Evolutionary conservation across 2,888 invertebrate species (phyloP), one percentile per base, ranked within the genome.

Genomic region (Sericinus montela): DNA sequence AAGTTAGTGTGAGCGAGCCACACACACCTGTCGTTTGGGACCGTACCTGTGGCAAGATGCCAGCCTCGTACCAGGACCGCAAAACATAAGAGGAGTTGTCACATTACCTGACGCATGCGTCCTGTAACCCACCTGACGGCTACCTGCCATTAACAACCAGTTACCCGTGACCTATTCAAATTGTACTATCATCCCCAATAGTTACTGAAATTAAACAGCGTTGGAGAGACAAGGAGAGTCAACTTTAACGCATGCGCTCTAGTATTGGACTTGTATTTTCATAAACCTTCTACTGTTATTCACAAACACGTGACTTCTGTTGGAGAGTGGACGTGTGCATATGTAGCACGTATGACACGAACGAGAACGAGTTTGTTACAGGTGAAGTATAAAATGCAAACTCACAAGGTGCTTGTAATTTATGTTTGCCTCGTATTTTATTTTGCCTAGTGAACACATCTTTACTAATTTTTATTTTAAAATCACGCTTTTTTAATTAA

Each of bases 11-110:
- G 60, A 73, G 75, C 70, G 78, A 75, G 63, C 63, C 67, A 52
- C 63, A 59, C 10, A 64, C 79, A 81, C 81, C 79, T 80, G 80
- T 61, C 62, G 62, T 73, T 78, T 73, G 77, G 77, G 73, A 82
- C 78, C 80, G 67, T 89, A 89, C 89, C 89, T 89, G 89, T 89
- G 89, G 89, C 89, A 89, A 79, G 65, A 75, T 89, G 89, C 89
- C 89, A 89, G 87, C 78, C 86, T 73, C 63, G 72, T 86, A 89
- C 86, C 75, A 87, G 86, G 88, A 59, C 53, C 60, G 48, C 71
- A 84, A 62, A 62, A 64, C 35, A 25, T 39, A 42, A 40, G 48
- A 75, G 72, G 75, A 83, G 66, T 76, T 47, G 45, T 35, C 51
- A 41, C 45, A 47, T 51, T 68, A 87, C 85, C 86, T 86, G 83